A percentile compares a stretch with the other conserved stretches of the same genome.
These are phyloP conservation scores for Barbus barbus DNA, from an alignment of 2,113 vertebrate genomes.

Conservation along the genomic window DNA sequence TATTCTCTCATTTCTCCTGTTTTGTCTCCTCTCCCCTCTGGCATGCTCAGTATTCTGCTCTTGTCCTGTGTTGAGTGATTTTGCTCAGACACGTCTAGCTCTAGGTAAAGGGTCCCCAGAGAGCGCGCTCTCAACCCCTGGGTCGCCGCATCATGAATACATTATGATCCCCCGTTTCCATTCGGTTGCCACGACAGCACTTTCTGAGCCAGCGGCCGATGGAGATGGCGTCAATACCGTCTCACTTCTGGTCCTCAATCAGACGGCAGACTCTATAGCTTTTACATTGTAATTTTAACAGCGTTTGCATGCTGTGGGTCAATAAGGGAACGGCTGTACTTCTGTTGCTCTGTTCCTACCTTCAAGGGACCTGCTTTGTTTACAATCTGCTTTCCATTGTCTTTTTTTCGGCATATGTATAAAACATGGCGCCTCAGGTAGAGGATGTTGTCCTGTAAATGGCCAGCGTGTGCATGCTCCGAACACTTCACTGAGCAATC, in stretches of 20 bases:
- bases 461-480: conserved; percentile 99
- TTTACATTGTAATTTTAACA: conserved; percentile 5
- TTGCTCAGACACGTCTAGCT: conserved; percentile 99
- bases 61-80: conserved; percentile 99
- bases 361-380: conserved; percentile 66
- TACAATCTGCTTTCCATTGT: conserved; percentile 30
- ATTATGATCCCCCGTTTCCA: conserved; percentile 99
- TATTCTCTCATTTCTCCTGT: conserved; percentile 37
- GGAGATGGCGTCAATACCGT: conserved; percentile 83
- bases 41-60: conserved; percentile 96
- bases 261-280: conserved; percentile 59
- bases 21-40: conserved; percentile 75
- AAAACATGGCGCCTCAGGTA: conserved; percentile 99
- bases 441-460: conserved; percentile 99
- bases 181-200: conserved; percentile 99
- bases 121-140: conserved; percentile 95
- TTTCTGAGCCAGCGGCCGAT: conserved; percentile 97
- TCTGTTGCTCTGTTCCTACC: conserved; percentile 65
- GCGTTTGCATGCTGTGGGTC: neutral
- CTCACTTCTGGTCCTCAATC: neutral
- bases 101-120: conserved; percentile 99
- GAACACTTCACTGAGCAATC: conserved; percentile 99
- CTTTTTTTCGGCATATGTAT: conserved; percentile 85
- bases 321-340: neutral
- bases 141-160: conserved; percentile 99